Evolutionary conservation across 2,888 invertebrate species (phyloP).

Genomic region (Sicus ferrugineus): DNA sequence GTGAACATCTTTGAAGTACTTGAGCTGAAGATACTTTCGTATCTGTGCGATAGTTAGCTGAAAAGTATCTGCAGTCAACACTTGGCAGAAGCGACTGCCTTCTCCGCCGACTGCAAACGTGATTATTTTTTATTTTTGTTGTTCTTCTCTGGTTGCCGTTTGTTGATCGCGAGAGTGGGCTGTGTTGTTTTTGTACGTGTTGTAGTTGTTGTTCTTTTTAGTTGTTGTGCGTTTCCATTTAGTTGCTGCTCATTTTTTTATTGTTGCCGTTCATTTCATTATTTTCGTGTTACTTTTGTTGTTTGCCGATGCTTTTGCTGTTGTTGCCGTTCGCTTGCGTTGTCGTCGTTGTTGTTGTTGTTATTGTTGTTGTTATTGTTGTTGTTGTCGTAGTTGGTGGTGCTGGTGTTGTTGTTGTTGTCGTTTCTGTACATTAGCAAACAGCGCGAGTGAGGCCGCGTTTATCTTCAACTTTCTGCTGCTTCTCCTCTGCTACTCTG

Average conservation of each 20-base stretch:
- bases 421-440: slow-evolving; percentile 22
- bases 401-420: slow-evolving; percentile 9
- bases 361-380: slow-evolving; percentile 14
- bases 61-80: slow-evolving; percentile 9
- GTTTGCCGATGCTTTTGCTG: slow-evolving; percentile 16
- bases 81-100: slow-evolving; percentile 11
- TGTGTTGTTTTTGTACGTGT: neutral
- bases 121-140: slow-evolving; percentile 25
- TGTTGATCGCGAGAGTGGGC: neutral
- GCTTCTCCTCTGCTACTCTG: neutral
- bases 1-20: too few relatives aligned
- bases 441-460: slow-evolving; percentile 17
- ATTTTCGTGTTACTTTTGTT: slow-evolving; percentile 4
- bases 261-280: slow-evolving; percentile 18
- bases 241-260: slow-evolving; percentile 20
- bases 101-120: too few relatives aligned
- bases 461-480: slow-evolving; percentile 19
- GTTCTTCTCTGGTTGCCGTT: slow-evolving; percentile 9
- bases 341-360: slow-evolving; percentile 21
- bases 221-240: slow-evolving; percentile 12
- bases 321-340: slow-evolving; percentile 21
- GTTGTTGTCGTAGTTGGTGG: neutral
- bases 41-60: slow-evolving; percentile 18
- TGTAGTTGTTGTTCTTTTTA: neutral
- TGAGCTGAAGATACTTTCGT: neutral